Evolutionary conservation across 92 coral and sea anemone genomes (phyloP).

Genomic region (Phenganax marumi): DNA sequence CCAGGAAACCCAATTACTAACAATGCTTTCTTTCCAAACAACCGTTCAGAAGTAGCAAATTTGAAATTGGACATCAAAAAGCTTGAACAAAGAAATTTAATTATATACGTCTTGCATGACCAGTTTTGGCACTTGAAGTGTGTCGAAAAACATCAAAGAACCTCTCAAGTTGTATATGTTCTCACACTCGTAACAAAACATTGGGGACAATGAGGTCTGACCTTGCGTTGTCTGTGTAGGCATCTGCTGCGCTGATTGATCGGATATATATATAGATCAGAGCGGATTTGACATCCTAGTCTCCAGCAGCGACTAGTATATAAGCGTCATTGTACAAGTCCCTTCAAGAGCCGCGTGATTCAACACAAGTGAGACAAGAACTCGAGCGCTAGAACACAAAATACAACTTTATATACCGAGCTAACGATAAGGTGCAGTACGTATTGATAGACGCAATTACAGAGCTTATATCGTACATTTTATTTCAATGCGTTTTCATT

Average conservation of each 20-base stretch:
- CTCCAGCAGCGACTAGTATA: constrained; percentile 24
- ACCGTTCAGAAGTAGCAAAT: neutral
- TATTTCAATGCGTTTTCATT: neutral
- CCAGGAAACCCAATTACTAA: neutral
- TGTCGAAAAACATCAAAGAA: constrained; percentile 14
- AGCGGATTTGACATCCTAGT: constrained; percentile 27
- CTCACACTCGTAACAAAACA: neutral
- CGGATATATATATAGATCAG: constrained; percentile 9
- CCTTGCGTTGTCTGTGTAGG: constrained; percentile 12
- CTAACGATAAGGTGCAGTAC: too few relatives aligned
- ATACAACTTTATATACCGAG: too few relatives aligned
- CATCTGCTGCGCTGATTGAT: constrained; percentile 18
- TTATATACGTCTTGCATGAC: neutral
- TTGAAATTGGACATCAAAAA: neutral
- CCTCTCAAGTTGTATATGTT: neutral
- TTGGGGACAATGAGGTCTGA: constrained; percentile 7
- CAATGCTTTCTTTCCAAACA: neutral
- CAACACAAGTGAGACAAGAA: constrained; percentile 3
- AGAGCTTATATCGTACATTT: neutral
- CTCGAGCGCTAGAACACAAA: neutral
- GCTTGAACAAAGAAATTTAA: neutral
- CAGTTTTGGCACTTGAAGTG: constrained; percentile 20
- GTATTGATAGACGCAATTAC: too few relatives aligned
- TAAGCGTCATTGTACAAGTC: constrained; percentile 38
- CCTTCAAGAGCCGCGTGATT: constrained; percentile 28